Evolutionary conservation across 2,113 vertebrate genomes (phyloP).

Genomic region (Chionis minor): DNA sequence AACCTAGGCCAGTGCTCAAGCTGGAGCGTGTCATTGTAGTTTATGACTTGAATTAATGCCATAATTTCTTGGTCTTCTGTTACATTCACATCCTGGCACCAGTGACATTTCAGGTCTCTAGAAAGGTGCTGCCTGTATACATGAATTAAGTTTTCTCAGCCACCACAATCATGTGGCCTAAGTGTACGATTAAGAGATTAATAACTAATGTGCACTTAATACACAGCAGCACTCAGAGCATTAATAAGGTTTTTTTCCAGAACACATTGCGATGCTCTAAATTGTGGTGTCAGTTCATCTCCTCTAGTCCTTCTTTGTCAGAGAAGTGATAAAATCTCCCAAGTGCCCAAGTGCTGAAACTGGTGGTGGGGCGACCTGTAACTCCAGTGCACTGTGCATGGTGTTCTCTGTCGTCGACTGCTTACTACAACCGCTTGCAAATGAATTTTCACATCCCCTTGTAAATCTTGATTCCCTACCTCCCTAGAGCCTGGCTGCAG

Average conservation of each 20-base stretch:
- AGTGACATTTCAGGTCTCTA: not conserved
- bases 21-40: not conserved
- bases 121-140: not conserved
- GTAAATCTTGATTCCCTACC: not conserved
- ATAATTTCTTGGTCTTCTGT: not conserved
- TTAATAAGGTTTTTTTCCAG: not conserved
- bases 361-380: not conserved
- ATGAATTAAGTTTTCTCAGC: not conserved
- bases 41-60: not conserved
- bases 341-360: not conserved
- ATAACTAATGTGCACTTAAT: not conserved
- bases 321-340: not conserved
- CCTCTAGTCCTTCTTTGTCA: not conserved
- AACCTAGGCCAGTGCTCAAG: not conserved
- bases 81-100: not conserved
- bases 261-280: not conserved
- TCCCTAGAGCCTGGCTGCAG: not conserved
- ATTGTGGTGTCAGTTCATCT: not conserved
- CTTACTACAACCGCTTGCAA: not conserved
- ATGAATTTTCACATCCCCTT: not conserved
- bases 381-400: rapidly evolving
- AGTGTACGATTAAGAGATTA: not conserved
- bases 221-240: not conserved
- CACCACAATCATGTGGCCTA: not conserved
- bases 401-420: not conserved